These are phyloP conservation scores for Macrophya annulata DNA, from an alignment of 2,888 invertebrate species.

Conservation along the genomic window DNA sequence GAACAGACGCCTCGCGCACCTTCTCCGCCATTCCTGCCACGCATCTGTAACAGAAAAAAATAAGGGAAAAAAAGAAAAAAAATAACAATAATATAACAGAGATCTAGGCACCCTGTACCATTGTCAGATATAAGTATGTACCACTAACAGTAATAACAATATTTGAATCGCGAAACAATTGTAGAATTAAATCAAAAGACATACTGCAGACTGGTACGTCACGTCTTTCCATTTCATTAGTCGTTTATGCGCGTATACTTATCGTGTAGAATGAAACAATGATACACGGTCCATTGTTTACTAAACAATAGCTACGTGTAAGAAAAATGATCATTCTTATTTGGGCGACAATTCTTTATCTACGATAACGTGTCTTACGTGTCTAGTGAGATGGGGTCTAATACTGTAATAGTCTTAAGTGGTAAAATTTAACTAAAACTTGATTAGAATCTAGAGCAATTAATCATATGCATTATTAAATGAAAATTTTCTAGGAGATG, in stretches of 20 bases:
- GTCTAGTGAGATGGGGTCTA: neutral
- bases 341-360: constrained; percentile 21
- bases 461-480: neutral
- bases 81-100: neutral
- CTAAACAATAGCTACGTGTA: constrained; percentile 66
- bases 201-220: neutral
- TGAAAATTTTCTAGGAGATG: neutral
- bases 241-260: constrained; percentile 15
- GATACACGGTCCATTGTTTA: constrained; percentile 71
- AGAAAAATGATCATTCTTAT: constrained; percentile 33
- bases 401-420: neutral
- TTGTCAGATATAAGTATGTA: neutral
- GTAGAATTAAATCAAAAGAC: constrained; percentile 9
- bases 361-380: constrained; percentile 1
- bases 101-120: neutral
- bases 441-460: neutral
- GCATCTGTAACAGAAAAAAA: constrained; percentile 68
- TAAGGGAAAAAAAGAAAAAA: neutral
- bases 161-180: constrained; percentile 18
- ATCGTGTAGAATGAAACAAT: constrained; percentile 66
- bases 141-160: neutral
- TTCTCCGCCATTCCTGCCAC: constrained; percentile 78
- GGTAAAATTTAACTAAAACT: neutral
- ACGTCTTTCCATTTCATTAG: constrained; percentile 27
- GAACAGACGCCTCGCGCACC: constrained; percentile 79